phyloP scores from a whole-genome alignment of 2,113 vertebrate genomes.

The Oceanites oceanicus region DNA sequence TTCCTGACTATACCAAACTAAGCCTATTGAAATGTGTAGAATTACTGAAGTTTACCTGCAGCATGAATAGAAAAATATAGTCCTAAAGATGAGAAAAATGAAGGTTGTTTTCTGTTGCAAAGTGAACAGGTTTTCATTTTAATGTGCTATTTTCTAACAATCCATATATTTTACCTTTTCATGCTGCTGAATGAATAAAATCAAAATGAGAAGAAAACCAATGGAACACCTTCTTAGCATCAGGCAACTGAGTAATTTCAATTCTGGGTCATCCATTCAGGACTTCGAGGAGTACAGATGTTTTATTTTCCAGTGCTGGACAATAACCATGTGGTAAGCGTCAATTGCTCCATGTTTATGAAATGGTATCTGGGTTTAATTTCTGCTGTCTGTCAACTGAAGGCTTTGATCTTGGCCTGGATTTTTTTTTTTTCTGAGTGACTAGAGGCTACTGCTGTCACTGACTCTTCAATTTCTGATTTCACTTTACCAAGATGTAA shows the following conservation, averaged over 20 bases:
- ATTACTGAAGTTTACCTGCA: background rate
- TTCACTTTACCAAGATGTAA: constrained; percentile 58
- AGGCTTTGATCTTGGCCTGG: constrained; percentile 76
- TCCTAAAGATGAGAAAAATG: background rate
- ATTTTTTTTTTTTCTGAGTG: constrained; percentile 76
- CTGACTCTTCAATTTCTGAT: constrained; percentile 65
- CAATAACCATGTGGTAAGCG: constrained; percentile 72
- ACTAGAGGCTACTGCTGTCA: constrained; percentile 78
- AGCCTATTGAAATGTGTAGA: background rate
- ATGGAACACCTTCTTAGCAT: background rate
- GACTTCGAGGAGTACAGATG: constrained; percentile 49
- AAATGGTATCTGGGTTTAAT: constrained; percentile 78
- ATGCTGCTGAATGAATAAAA: background rate
- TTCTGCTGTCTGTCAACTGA: constrained; percentile 77
- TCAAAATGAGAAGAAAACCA: background rate
- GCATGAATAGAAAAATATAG: background rate
- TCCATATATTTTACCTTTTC: background rate
- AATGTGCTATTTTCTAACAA: background rate
- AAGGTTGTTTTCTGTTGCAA: background rate
- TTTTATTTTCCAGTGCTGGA: constrained; percentile 73
- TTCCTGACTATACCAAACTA: background rate
- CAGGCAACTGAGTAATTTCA: constrained; percentile 23
- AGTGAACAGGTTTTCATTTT: background rate
- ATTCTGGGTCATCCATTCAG: constrained; percentile 57
- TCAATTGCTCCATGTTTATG: constrained; percentile 68